Evolutionary conservation across 2,797 vertebrate genomes (phyloP), one percentile per base, ranked within the genome.

Genomic region (Poliocrania exsul): DNA sequence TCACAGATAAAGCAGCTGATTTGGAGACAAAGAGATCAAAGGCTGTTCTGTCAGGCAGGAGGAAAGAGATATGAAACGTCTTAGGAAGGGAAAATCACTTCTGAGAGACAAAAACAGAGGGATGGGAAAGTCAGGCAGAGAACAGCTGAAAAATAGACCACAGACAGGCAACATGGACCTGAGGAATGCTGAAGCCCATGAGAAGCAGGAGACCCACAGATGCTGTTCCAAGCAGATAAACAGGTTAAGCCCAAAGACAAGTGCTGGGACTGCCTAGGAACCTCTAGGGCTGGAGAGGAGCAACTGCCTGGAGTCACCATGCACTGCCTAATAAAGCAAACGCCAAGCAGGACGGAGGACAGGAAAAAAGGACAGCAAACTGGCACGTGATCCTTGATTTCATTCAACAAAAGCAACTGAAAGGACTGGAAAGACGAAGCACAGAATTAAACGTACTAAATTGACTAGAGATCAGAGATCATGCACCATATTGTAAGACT

Each of bases 321-420:
- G 9, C 37, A 35, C 44, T 62, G 56, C 16, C 53, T 70, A 81
- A 73, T 8, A 93, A 85, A 86, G 65, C 61, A 92, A 57, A 56
- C 13, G 20, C 35, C 69, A 94, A 81, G 85, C 29, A 90, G 73
- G 69, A 67, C 3, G 9, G 50, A 81, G 33, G 40, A 75, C 35
- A 78, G 65, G 66, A 69, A 62, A 84, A 86, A 90, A 69, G 47
- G 50, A 66, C 87, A 91, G 47, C 33, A 84, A 92, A 81, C 35
- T 33, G 35, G 50, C 35, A 81, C 1, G 2, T 8, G 69, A 51
- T 29, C 70, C 73, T 81, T 79, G 58, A n/a, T 62, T 79, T 69
- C 75, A 53, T 33, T 88, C 89, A 96, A 73, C 26, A 87, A 81
- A 94, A 86, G 51, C 54, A 89, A 69, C n/a, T 40, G 35, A 73